Conservation (phyloP, 1,140 invertebrate genomes). For the Anagrus nilaparvatae region DNA sequence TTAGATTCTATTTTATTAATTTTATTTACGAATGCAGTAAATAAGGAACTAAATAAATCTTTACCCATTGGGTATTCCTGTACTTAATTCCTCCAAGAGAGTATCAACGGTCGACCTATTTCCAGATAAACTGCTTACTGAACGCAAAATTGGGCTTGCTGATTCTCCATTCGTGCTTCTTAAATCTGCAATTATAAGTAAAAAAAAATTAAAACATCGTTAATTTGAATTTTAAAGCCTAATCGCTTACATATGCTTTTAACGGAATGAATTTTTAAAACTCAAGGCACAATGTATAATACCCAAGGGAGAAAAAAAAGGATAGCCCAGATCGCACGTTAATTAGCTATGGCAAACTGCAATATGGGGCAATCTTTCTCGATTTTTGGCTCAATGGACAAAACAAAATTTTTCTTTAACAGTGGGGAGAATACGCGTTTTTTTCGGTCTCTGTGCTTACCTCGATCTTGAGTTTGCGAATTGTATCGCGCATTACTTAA, state of each 20-base stretch:
- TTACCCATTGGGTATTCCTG: constrained; percentile 67
- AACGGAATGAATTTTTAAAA: too few relatives aligned
- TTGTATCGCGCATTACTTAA: constrained; percentile 75
- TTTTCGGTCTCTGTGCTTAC: constrained; percentile 24
- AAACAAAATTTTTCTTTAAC: too few relatives aligned
- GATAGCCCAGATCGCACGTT: too few relatives aligned
- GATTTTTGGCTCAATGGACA: too few relatives aligned
- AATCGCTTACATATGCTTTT: too few relatives aligned
- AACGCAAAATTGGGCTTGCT: constrained; percentile 33
- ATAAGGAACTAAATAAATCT: constrained; percentile 23
- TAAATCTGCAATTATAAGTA: constrained; percentile 22
- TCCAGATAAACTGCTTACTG: constrained; percentile 34
- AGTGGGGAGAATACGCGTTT: too few relatives aligned
- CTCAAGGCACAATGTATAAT: too few relatives aligned
- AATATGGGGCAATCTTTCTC: too few relatives aligned
- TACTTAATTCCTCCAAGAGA: constrained; percentile 75
- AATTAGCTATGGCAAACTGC: too few relatives aligned
- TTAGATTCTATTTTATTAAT: not conserved
- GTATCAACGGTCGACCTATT: constrained; percentile 73
- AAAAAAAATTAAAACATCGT: too few relatives aligned
- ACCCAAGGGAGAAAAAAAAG: not conserved
- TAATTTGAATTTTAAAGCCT: too few relatives aligned
- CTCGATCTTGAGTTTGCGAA: constrained; percentile 32
- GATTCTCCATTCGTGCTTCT: constrained; percentile 23
- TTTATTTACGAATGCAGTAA: too few relatives aligned